Evolutionary conservation across 1,140 invertebrate genomes (phyloP).

Genomic region (Macrocentrus cingulum): DNA sequence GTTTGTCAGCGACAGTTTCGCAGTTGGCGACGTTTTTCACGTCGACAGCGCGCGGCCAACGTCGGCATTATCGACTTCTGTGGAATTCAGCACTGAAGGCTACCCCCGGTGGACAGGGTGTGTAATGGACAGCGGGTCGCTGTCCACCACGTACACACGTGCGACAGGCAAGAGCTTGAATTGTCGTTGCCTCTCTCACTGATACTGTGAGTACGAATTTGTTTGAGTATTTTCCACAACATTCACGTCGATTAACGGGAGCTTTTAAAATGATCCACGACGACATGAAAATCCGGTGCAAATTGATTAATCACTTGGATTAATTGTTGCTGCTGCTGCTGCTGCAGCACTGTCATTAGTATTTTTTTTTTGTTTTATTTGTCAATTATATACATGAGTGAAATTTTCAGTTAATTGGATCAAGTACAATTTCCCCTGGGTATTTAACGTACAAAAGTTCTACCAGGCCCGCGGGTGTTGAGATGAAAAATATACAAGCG

Average conservation of each 20-base stretch:
- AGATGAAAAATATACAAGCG: neutral
- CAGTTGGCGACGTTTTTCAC: conserved; percentile 23
- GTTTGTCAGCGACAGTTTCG: conserved; percentile 26
- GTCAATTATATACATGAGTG: too few relatives aligned
- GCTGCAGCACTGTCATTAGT: too few relatives aligned
- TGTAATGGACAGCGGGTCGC: neutral
- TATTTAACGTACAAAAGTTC: too few relatives aligned
- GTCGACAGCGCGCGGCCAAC: conserved; percentile 14
- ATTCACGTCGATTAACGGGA: conserved; percentile 16
- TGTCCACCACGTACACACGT: neutral
- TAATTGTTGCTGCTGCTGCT: too few relatives aligned
- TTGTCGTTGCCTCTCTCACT: neutral
- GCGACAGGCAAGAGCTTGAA: neutral
- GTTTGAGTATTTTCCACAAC: conserved; percentile 23
- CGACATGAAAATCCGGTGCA: too few relatives aligned
- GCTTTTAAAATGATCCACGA: too few relatives aligned
- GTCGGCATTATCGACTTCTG: conserved; percentile 14
- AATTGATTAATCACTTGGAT: too few relatives aligned
- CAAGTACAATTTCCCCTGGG: too few relatives aligned
- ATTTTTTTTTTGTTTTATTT: too few relatives aligned
- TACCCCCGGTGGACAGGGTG: conserved; percentile 1
- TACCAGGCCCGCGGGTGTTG: neutral
- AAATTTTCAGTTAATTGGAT: too few relatives aligned
- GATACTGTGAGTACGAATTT: too few relatives aligned
- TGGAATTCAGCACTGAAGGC: conserved; percentile 9